Evolutionary conservation across 2,888 invertebrate genomes (phyloP), one percentile per base, ranked within the genome.

Genomic region (Cosmorhoe ocellata): DNA sequence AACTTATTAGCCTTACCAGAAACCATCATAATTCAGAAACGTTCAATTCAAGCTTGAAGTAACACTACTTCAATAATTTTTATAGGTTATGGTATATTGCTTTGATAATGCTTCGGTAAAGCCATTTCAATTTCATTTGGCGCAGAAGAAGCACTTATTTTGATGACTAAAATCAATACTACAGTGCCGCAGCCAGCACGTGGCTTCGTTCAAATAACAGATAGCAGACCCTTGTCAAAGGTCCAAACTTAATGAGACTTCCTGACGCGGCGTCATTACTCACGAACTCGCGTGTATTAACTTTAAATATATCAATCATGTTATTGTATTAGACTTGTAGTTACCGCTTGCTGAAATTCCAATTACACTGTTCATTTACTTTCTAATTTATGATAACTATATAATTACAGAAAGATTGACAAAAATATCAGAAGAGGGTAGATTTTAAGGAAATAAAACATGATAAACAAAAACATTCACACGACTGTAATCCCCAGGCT

Each of bases 171-270:
- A 41, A 48, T 41, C 41, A 48, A 47, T 37, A 48, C 24, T 22
- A 11, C 14, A 7, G 11, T 4, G 10, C 2, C 4, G 9, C 4
- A 18, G 7, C 3, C 10, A 8, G 31, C 37, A 30, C 37, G 41
- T 14, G 44, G 34, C 52, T 31, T 33, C 24, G 26, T 33, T 40
- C 14, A 11, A 48, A 45, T 26, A 46, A 49, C 43, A 49, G 37
- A 42, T 38, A 49, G 42, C 13, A 18, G 34, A 49, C 53, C 53
- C 53, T 49, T 41, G 53, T 54, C 53, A 54, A 41, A 32, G 51
- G 7, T 14, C 30, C 37, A 2, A 36, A 48, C 44, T 45, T 54
- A 54, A 54, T 49, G 53, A 54, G 53, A 37, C 37, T 26, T 26
- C 11, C 14, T 14, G 48, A 54, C 44, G 38, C 24, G 14, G 18